Conservation (phyloP, 1,140 invertebrate genomes). For the Drosophila takahashii region DNA sequence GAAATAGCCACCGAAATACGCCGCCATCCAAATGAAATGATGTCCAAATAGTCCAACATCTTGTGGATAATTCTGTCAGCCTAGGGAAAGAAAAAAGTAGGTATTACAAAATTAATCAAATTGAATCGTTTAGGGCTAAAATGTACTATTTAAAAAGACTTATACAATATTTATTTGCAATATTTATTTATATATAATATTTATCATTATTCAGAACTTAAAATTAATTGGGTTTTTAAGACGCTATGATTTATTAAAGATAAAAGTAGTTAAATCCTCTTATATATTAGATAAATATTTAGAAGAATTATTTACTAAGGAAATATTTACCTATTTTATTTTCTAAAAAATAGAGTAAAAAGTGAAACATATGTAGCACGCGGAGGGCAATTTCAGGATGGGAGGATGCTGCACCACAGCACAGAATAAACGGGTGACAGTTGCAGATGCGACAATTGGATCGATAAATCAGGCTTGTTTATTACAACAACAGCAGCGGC, state of each 20-base stretch:
- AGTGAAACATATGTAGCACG: not conserved
- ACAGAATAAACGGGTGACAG: conserved; percentile 1
- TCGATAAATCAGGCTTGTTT: conserved; percentile 41
- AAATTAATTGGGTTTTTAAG: no score
- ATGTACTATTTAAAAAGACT: no score
- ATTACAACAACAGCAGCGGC: conserved; percentile 18
- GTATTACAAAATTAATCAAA: no score
- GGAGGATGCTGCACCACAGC: not conserved
- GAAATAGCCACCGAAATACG: conserved; percentile 25
- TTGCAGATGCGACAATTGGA: conserved; percentile 14
- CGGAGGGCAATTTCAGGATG: not conserved
- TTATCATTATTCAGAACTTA: no score
- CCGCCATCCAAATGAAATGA: not conserved
- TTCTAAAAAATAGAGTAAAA: not conserved
- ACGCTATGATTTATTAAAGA: no score
- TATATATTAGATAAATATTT: no score
- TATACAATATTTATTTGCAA: no score
- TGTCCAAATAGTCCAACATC: not conserved
- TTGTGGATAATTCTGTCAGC: not conserved
- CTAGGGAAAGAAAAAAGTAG: not conserved
- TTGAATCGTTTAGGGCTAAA: no score
- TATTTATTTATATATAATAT: no score
- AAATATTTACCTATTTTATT: no score
- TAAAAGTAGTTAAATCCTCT: no score
- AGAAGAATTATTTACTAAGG: no score